A percentile compares a stretch with the other conserved stretches of the same genome.
phyloP scores from a whole-genome alignment of 1,140 invertebrate genomes.

The Atopsyche davidsoni region DNA sequence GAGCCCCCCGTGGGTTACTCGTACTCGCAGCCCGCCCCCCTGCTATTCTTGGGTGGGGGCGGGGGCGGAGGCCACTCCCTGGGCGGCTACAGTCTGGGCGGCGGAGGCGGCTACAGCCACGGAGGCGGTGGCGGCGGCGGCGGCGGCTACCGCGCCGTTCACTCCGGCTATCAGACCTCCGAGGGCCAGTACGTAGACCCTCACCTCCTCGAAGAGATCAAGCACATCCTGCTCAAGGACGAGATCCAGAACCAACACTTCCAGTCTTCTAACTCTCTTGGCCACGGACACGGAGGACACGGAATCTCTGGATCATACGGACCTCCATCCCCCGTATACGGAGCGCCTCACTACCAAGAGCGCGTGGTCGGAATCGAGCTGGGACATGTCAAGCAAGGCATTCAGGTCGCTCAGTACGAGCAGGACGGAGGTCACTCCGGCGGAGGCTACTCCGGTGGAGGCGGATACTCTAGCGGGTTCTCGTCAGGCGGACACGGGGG shows the following conservation, averaged over 20 bases:
- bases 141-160: conserved; percentile 66
- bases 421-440: conserved; percentile 45
- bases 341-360: conserved; percentile 48
- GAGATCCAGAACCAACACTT: conserved; percentile 57
- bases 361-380: conserved; percentile 59
- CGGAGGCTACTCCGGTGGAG: conserved; percentile 33
- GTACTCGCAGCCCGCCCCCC: conserved; percentile 28
- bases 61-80: conserved; percentile 39
- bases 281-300: conserved; percentile 39
- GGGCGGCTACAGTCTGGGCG: conserved; percentile 39
- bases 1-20: conserved; percentile 38
- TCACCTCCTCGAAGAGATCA: conserved; percentile 70
- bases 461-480: conserved; percentile 28
- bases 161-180: conserved; percentile 63
- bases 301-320: conserved; percentile 52
- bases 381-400: conserved; percentile 57
- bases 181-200: conserved; percentile 74
- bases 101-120: conserved; percentile 36
- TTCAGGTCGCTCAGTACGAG: conserved; percentile 60
- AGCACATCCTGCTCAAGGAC: conserved; percentile 73
- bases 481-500: conserved; percentile 4
- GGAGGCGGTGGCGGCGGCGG: conserved; percentile 50
- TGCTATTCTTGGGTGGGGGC: conserved; percentile 34
- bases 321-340: conserved; percentile 48
- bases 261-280: conserved; percentile 38